Conservation (phyloP, 1,140 invertebrate species). For the Streblospio benedicti region DNA sequence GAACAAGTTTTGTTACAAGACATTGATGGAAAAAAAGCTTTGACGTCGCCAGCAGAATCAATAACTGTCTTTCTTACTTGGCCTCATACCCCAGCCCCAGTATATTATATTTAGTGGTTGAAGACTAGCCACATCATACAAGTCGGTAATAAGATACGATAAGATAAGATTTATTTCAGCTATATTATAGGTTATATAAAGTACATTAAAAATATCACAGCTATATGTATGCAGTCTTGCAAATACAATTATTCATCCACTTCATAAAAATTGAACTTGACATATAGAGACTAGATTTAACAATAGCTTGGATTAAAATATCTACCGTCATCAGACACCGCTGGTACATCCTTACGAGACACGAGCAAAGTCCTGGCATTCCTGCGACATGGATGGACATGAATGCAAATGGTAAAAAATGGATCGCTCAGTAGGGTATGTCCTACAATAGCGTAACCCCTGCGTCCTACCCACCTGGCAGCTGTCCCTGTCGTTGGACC, state of each 20-base stretch:
- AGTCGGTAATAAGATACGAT: too few relatives aligned
- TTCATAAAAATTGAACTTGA: too few relatives aligned
- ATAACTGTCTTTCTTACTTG: too few relatives aligned
- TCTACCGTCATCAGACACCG: too few relatives aligned
- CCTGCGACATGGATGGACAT: background rate
- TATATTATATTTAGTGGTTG: too few relatives aligned
- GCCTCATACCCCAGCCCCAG: too few relatives aligned
- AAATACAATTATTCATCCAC: background rate
- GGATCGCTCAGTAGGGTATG: background rate
- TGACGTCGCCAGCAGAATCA: background rate
- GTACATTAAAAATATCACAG: too few relatives aligned
- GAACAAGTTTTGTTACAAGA: background rate
- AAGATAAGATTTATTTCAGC: too few relatives aligned
- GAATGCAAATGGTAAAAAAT: background rate
- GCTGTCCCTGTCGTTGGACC: conserved; percentile 27
- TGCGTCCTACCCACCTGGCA: conserved; percentile 2
- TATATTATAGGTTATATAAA: too few relatives aligned
- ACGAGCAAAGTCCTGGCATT: background rate
- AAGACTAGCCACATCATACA: too few relatives aligned
- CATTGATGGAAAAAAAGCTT: background rate
- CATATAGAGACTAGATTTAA: too few relatives aligned
- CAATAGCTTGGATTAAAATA: too few relatives aligned
- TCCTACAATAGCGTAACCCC: background rate
- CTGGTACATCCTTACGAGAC: background rate
- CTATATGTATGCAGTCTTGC: background rate